Evolutionary conservation across 2,797 vertebrate species (phyloP).

Genomic region (Tenualosa thibaudeaui): DNA sequence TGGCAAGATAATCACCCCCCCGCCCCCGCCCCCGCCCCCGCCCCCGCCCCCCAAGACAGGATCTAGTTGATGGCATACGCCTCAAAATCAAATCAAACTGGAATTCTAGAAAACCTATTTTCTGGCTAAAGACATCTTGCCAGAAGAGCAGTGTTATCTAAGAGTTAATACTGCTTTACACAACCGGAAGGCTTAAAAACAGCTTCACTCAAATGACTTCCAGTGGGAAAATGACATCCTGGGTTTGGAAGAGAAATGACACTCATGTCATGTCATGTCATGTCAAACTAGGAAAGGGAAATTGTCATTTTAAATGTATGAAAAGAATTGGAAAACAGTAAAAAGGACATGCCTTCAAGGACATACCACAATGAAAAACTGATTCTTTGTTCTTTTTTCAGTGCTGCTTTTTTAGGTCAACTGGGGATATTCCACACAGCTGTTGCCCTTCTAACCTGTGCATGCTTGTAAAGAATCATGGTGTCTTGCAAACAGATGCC

Average conservation of each 20-base stretch:
- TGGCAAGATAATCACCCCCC: background rate
- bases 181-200: background rate
- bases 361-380: background rate
- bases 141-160: background rate
- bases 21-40: no score
- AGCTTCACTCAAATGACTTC: background rate
- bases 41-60: background rate
- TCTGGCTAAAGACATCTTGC: background rate
- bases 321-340: background rate
- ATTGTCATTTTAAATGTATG: background rate
- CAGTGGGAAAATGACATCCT: background rate
- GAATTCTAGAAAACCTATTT: background rate
- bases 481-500: constrained; percentile 50
- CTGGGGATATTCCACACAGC: constrained; percentile 40
- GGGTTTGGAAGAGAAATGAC: background rate
- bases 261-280: background rate
- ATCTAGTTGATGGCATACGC: background rate
- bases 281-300: background rate
- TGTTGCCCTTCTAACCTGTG: constrained; percentile 32
- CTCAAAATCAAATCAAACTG: background rate
- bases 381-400: background rate
- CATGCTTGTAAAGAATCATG: background rate
- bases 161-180: background rate
- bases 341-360: background rate
- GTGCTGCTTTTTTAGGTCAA: constrained; percentile 26